These are phyloP conservation scores for Cataglyphis altisquamis DNA, from an alignment of 2,888 invertebrate species.

Conservation along the genomic window DNA sequence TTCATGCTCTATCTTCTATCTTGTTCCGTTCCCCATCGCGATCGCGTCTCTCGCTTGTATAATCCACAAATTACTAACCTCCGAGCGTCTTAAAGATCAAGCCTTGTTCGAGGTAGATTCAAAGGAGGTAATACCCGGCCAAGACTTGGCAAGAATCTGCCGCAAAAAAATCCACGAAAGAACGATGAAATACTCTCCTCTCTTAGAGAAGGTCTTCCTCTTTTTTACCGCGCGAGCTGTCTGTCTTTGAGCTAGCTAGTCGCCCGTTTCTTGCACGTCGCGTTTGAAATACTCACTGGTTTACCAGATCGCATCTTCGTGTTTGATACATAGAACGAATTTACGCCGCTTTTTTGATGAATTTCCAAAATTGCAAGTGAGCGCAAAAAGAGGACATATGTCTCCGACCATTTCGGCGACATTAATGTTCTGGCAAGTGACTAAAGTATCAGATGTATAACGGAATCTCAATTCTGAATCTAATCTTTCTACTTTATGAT, in stretches of 20 bases:
- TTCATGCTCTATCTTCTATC: not conserved
- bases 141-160: constrained; percentile 75
- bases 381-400: not conserved
- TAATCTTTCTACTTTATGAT: constrained; percentile 1
- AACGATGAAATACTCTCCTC: constrained; percentile 73
- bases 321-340: constrained; percentile 25
- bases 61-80: constrained; percentile 84
- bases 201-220: constrained; percentile 56
- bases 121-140: constrained; percentile 78
- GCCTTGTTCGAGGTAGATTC: constrained; percentile 80
- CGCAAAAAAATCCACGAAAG: constrained; percentile 64
- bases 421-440: constrained; percentile 30
- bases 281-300: constrained; percentile 29
- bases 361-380: not conserved
- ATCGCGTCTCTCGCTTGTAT: constrained; percentile 72
- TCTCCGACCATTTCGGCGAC: not conserved
- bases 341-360: constrained; percentile 21
- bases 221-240: constrained; percentile 46
- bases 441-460: constrained; percentile 2
- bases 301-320: constrained; percentile 4
- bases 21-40: constrained; percentile 39
- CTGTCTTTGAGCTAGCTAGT: constrained; percentile 26
- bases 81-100: constrained; percentile 80
- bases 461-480: not conserved
- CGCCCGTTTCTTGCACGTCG: constrained; percentile 44